Conservation (phyloP, 2,888 invertebrate genomes). For the Ceriagrion tenellum region DNA sequence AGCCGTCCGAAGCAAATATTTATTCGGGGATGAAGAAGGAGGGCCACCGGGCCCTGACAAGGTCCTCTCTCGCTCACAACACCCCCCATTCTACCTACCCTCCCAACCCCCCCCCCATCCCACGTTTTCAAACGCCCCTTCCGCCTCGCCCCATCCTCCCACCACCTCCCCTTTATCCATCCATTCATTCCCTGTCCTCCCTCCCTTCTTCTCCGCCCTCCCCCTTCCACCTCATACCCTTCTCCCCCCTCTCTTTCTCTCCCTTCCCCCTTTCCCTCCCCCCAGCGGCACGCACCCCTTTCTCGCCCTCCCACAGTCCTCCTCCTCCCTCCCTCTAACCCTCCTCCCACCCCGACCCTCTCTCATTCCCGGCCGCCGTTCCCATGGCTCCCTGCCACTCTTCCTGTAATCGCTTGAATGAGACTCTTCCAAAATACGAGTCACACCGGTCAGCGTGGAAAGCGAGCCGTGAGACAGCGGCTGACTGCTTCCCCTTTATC, state of each 20-base stretch:
- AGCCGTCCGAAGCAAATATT: not conserved
- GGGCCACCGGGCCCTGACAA: not conserved
- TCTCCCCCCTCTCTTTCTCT: too few relatives aligned
- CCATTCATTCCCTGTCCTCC: not conserved
- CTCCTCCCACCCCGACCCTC: not conserved
- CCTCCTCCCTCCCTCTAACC: not conserved
- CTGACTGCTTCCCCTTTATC: not conserved
- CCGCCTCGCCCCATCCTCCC: not conserved
- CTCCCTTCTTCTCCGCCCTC: too few relatives aligned
- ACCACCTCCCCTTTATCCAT: not conserved
- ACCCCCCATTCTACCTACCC: too few relatives aligned
- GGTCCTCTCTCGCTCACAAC: not conserved
- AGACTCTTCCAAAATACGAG: constrained; percentile 28
- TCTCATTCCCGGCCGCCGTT: not conserved
- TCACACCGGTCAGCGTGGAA: constrained; percentile 12
- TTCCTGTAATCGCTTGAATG: not conserved
- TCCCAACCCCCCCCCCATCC: not conserved
- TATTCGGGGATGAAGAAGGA: constrained; percentile 18
- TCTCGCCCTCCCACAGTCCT: not conserved
- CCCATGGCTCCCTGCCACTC: constrained; percentile 35
- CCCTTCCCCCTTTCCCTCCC: too few relatives aligned
- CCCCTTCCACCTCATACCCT: too few relatives aligned
- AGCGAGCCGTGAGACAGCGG: constrained; percentile 11
- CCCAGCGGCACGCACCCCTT: too few relatives aligned
- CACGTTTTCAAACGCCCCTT: not conserved